phyloP scores from a whole-genome alignment of 2,888 invertebrate genomes.

The Eumacrocentrus americanus region DNA sequence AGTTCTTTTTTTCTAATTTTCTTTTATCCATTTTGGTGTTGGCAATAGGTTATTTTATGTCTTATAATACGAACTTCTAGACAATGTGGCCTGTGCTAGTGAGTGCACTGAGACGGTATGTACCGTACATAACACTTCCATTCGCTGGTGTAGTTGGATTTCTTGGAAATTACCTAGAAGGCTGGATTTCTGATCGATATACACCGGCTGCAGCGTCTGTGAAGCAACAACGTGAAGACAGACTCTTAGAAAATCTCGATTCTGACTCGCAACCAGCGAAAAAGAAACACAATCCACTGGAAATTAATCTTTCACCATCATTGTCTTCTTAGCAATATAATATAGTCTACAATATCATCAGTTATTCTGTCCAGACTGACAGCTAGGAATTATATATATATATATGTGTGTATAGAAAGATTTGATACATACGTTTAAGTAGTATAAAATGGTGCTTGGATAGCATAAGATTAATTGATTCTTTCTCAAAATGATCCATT shows the following conservation, averaged over 20 bases:
- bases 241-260: slow-evolving; percentile 49
- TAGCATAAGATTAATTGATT: no score
- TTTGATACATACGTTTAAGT: background rate
- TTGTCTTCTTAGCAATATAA: slow-evolving; percentile 40
- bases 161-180: slow-evolving; percentile 87
- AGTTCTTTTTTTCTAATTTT: background rate
- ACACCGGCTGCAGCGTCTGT: slow-evolving; percentile 66
- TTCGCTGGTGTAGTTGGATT: slow-evolving; percentile 82
- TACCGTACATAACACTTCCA: slow-evolving; percentile 81
- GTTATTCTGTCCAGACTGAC: no score
- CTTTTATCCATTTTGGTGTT: no score
- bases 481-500: no score
- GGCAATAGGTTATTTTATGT: background rate
- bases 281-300: slow-evolving; percentile 53
- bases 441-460: no score
- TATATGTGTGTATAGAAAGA: no score
- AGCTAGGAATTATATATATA: no score
- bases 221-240: slow-evolving; percentile 53
- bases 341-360: background rate
- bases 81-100: slow-evolving; percentile 84
- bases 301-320: slow-evolving; percentile 58
- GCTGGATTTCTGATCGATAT: slow-evolving; percentile 73
- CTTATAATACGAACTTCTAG: background rate
- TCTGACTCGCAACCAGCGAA: slow-evolving; percentile 26
- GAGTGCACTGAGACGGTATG: slow-evolving; percentile 73